Base-by-base conservation (phyloP, 2,888 invertebrate genomes). In the Entomobrya proxima region DNA sequence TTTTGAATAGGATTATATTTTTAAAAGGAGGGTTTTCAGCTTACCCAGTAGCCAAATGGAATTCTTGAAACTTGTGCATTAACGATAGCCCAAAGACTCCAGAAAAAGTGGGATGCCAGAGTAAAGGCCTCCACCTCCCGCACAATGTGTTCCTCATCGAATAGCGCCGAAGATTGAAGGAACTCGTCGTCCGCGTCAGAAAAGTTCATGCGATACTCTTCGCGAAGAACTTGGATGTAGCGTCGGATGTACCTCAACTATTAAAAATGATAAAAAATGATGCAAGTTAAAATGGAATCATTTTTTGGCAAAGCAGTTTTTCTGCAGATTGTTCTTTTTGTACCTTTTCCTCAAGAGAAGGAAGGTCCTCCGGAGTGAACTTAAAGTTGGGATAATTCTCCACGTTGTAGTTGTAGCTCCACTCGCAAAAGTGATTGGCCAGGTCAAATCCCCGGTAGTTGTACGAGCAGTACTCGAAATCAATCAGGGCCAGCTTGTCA, bases 401-500 rank as follows among this genome's bases (percentile, higher is more conserved):
- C 84, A 94, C 94, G 0, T 95, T 96, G 92, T 98, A 98, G 91
- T 98, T 97, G 91, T 96, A 96, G 0, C 94, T 94, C 97, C 97
- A 97, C 92, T 98, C 98, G 88, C 96, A 94, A 92, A 98, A 98
- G 91, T 98, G 98, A 92, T 98, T 98, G 2, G 98, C 98, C 74
- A 98, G 93, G 92, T 98, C 98, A 92, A 98, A 98, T 0, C 96
- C 97, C 75, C 98, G 93, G 91, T 96, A 96, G 91, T 98, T 98
- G 92, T 98, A 98, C 0, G 98, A 96, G 92, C 98, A 98, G 91
- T 98, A 98, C 92, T 98, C 98, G 91, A 97, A 98, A 92, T 98
- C 98, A 91, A 97, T 97, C 35, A 97, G 93, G 18, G 96, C 95
- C 40, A 97, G 92, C 74, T 90, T 88, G 90, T 92, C 91, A 90